These are phyloP conservation scores for Dipus sagitta DNA, from an alignment of 2,797 vertebrate genomes.

Conservation along the genomic window DNA sequence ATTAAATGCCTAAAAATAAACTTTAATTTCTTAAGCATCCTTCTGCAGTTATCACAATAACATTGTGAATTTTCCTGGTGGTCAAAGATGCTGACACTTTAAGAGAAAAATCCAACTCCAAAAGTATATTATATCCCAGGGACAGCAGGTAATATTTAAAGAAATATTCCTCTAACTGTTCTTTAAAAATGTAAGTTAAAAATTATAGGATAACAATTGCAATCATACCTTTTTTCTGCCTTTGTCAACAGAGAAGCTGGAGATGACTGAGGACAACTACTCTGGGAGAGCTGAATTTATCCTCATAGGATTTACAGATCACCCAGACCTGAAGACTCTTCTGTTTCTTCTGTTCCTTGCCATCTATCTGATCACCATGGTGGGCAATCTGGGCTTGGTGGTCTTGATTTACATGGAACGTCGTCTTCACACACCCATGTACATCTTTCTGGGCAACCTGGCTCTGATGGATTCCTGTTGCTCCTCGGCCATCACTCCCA, in stretches of 20 bases:
- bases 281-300: slow-evolving; percentile 54
- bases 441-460: slow-evolving; percentile 62
- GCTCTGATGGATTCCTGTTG: slow-evolving; percentile 1
- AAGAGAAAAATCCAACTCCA: not conserved
- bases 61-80: not conserved
- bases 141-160: not conserved
- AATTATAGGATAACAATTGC: not conserved
- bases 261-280: slow-evolving; percentile 62
- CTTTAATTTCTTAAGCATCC: not conserved
- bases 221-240: not conserved
- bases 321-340: slow-evolving; percentile 46
- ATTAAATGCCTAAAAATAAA: not conserved
- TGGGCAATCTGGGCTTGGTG: slow-evolving; percentile 67
- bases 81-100: not conserved
- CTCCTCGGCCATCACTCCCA: slow-evolving; percentile 55
- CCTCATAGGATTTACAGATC: slow-evolving; percentile 60
- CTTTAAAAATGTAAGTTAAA: not conserved
- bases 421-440: not conserved
- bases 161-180: not conserved
- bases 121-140: not conserved
- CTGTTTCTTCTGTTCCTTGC: slow-evolving; percentile 57
- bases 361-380: slow-evolving; percentile 65
- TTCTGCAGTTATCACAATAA: not conserved
- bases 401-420: not conserved
- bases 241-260: not conserved